These are phyloP conservation scores for Equus quagga DNA, from an alignment of 2,113 vertebrate genomes.

Conservation along the genomic window DNA sequence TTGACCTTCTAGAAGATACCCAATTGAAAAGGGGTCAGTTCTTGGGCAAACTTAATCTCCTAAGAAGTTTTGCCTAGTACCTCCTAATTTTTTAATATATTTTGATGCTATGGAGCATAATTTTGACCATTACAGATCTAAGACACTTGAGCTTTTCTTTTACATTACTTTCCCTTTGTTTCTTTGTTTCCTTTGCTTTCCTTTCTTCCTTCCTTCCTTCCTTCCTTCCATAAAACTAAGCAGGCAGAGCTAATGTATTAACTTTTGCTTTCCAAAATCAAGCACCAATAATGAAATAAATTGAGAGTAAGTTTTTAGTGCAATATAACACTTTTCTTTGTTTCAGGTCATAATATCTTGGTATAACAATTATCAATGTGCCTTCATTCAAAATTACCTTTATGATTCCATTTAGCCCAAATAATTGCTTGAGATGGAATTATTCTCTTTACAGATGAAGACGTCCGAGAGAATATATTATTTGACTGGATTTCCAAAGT, in stretches of 20 bases:
- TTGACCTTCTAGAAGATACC: constrained; percentile 85
- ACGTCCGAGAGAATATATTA: background rate
- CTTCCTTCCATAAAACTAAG: background rate
- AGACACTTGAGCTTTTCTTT: background rate
- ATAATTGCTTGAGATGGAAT: background rate
- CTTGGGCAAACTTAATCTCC: constrained; percentile 83
- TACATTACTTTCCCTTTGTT: background rate
- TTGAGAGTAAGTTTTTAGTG: background rate
- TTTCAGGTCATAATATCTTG: background rate
- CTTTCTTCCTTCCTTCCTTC: background rate
- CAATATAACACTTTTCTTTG: background rate
- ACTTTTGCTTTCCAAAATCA: background rate
- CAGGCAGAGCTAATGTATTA: background rate
- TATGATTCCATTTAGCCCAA: background rate
- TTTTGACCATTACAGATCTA: background rate
- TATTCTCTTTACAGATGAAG: background rate
- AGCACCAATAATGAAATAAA: background rate
- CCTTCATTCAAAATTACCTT: background rate
- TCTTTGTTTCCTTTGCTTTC: background rate
- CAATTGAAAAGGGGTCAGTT: constrained; percentile 85
- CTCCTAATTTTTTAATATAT: constrained; percentile 77
- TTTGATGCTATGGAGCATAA: constrained; percentile 63
- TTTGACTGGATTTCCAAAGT: background rate
- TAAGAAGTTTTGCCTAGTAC: constrained; percentile 81
- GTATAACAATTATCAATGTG: background rate